Evolutionary conservation across 2,888 invertebrate genomes (phyloP).

Genomic region (Acronicta aceris): DNA sequence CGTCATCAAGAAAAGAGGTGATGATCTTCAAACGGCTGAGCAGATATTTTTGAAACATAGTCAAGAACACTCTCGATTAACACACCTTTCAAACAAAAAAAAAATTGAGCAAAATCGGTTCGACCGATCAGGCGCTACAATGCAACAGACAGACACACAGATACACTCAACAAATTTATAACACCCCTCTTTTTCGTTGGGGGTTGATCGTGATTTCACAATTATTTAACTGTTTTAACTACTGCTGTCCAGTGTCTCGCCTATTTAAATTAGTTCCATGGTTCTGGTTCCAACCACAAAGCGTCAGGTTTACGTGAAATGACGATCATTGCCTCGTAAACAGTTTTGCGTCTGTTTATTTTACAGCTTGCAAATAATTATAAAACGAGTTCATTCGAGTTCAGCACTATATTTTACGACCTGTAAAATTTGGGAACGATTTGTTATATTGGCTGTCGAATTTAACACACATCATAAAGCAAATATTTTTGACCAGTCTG

Average conservation of each 20-base stretch:
- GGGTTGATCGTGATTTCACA: conserved; percentile 11
- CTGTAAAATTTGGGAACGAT: conserved; percentile 14
- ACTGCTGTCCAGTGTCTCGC: background rate
- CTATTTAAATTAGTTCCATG: conserved; percentile 16
- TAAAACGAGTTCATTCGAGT: background rate
- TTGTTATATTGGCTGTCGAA: conserved; percentile 8
- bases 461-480: background rate
- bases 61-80: too few relatives aligned
- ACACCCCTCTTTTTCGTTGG: too few relatives aligned
- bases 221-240: background rate
- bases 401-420: conserved; percentile 30
- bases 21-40: too few relatives aligned
- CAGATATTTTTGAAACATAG: too few relatives aligned
- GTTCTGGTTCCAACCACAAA: conserved; percentile 24
- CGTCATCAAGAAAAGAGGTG: too few relatives aligned
- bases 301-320: conserved; percentile 32
- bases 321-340: conserved; percentile 47
- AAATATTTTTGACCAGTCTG: background rate
- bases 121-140: too few relatives aligned
- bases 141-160: too few relatives aligned
- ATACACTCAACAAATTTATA: too few relatives aligned
- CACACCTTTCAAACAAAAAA: too few relatives aligned
- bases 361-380: conserved; percentile 20
- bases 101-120: too few relatives aligned
- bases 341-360: conserved; percentile 44